phyloP scores from a whole-genome alignment of 2,888 invertebrate genomes.

The Ceraclea dissimilis region DNA sequence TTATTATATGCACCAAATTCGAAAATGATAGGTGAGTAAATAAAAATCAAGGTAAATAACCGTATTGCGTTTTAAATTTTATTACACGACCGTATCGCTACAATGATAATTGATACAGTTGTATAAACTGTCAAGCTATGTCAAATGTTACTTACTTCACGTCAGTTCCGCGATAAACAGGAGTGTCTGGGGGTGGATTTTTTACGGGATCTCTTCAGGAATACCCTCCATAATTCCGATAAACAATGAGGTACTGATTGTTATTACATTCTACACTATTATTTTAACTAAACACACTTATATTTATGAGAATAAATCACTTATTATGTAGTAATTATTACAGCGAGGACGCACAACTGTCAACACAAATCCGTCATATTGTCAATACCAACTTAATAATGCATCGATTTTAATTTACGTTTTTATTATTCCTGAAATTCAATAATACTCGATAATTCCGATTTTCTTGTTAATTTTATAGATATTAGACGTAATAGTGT shows the following conservation, averaged over 20 bases:
- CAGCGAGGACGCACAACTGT: constrained; percentile 3
- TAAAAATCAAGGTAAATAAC: too few species aligned
- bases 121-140: too few species aligned
- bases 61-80: too few species aligned
- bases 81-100: too few species aligned
- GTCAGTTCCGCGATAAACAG: neutral
- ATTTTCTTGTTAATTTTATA: too few species aligned
- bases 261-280: neutral
- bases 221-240: neutral
- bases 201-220: constrained; percentile 1
- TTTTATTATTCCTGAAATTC: neutral
- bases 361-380: constrained; percentile 7
- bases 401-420: neutral
- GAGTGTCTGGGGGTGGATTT: neutral
- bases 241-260: constrained; percentile 12
- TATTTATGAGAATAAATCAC: neutral
- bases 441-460: too few species aligned
- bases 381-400: constrained; percentile 20
- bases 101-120: too few species aligned
- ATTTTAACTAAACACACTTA: neutral
- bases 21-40: too few species aligned
- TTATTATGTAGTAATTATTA: neutral
- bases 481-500: too few species aligned
- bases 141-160: constrained; percentile 8
- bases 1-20: too few species aligned